Evolutionary conservation across 2,888 invertebrate genomes (phyloP), one percentile per base, ranked within the genome.

Genomic region (Mythimna impura): DNA sequence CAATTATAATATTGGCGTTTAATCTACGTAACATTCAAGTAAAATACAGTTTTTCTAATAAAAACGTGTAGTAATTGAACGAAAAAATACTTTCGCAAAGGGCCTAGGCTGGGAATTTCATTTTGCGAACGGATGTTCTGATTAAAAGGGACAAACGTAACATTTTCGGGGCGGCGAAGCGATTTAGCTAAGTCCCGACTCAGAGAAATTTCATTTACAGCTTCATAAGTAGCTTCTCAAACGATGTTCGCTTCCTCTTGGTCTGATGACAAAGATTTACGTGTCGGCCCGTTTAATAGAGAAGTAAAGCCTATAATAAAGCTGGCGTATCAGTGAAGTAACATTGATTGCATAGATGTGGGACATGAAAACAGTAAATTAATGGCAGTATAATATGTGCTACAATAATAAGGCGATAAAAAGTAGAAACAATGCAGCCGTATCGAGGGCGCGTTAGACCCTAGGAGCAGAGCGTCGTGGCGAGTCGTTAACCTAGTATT

Each of bases 401-500:
- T 86, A 87, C 87, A 91, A 91, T 89, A 92, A 91, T 88, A 89
- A 81, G 66, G 86, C 86, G 94, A 94, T 94, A 94, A 94, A 91
- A 73, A 88, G 79, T 76, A 81, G 88, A 89, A 93, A 93, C 92
- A 93, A 93, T 92, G 88, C 88, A 87, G 81, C 77, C 80, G 86
- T 90, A 94, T 92, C 87, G 90, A 90, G 94, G 93, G 82, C 93
- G 83, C 76, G 76, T 74, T 84, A 88, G 90, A 90, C 91, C 91
- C 89, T 89, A 90, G 85, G 86, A 89, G 81, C 89, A 87, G 76
- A 87, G 85, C 88, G 87, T 40, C 87, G 84, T 85, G 91, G 90
- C 90, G 91, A 93, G 92, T 90, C 90, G 89, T 93, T 93, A 93
- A 92, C 93, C 93, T 89, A 92, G 87, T 91, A 92, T 90, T 91